Evolutionary conservation across 2,888 invertebrate genomes (phyloP).

Genomic region (Diplazon laetatorius): DNA sequence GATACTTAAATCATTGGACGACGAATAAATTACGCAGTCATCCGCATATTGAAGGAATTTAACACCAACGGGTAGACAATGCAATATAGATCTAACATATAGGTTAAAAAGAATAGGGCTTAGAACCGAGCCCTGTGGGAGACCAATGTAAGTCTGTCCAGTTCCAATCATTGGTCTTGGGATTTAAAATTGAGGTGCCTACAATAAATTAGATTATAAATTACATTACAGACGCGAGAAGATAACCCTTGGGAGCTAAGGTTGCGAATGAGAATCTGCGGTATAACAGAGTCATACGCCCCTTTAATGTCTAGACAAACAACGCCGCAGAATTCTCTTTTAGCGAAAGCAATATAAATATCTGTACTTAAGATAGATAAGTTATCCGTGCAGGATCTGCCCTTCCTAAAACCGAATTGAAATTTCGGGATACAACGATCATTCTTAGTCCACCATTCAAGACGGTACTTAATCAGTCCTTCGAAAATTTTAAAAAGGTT

Average conservation of each 20-base stretch:
- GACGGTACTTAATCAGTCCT: neutral
- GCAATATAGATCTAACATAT: too few species aligned
- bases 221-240: neutral
- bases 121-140: too few species aligned
- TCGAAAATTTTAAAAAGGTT: neutral
- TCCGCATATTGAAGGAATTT: too few species aligned
- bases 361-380: slow-evolving; percentile 7
- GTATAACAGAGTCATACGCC: slow-evolving; percentile 1
- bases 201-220: neutral
- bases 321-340: neutral
- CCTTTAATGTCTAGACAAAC: slow-evolving; percentile 12
- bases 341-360: slow-evolving; percentile 17
- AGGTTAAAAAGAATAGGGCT: too few species aligned
- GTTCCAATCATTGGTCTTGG: too few species aligned
- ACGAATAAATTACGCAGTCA: too few species aligned
- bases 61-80: too few species aligned
- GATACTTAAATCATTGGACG: too few species aligned
- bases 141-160: too few species aligned
- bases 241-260: neutral
- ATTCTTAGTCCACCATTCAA: slow-evolving; percentile 9
- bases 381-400: neutral
- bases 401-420: slow-evolving; percentile 5
- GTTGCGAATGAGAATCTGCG: neutral
- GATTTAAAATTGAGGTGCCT: neutral
- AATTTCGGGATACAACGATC: neutral